A percentile compares a stretch with the other conserved stretches of the same genome.
Conservation (phyloP, 2,113 vertebrate genomes). For the Pluvianellus socialis region DNA sequence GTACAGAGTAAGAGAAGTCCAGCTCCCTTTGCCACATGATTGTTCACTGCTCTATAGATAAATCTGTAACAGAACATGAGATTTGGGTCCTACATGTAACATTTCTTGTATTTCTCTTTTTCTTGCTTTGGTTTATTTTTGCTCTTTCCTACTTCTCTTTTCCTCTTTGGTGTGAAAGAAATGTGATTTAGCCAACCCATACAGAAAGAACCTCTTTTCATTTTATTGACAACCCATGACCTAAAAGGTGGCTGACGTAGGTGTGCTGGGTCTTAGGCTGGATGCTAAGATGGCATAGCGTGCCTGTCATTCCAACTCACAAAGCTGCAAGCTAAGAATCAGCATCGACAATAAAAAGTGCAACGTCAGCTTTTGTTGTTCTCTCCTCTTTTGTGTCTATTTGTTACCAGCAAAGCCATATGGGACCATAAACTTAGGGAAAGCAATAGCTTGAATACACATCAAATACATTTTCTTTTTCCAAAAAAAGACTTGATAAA, state of each 20-base stretch:
- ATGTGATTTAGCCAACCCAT: background rate
- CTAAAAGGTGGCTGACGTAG: background rate
- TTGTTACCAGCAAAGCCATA: background rate
- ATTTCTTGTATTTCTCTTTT: background rate
- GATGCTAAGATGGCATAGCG: background rate
- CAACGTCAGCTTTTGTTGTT: background rate
- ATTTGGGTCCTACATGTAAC: background rate
- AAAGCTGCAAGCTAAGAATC: background rate
- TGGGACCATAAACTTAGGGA: background rate
- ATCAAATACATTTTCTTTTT: background rate
- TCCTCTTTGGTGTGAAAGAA: background rate
- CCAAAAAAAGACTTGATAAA: background rate
- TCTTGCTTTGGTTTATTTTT: background rate
- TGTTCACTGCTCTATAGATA: background rate
- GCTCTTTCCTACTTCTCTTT: background rate
- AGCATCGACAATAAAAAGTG: background rate
- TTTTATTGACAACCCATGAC: background rate
- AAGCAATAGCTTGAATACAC: background rate
- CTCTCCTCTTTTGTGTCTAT: background rate
- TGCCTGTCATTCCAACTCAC: background rate
- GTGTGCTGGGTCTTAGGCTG: background rate
- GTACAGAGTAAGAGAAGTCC: background rate
- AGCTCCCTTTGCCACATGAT: background rate
- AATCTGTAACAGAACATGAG: background rate
- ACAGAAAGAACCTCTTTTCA: background rate